These are phyloP conservation scores for Capitulum mitella DNA, from an alignment of 2,888 invertebrate species.

Conservation along the genomic window DNA sequence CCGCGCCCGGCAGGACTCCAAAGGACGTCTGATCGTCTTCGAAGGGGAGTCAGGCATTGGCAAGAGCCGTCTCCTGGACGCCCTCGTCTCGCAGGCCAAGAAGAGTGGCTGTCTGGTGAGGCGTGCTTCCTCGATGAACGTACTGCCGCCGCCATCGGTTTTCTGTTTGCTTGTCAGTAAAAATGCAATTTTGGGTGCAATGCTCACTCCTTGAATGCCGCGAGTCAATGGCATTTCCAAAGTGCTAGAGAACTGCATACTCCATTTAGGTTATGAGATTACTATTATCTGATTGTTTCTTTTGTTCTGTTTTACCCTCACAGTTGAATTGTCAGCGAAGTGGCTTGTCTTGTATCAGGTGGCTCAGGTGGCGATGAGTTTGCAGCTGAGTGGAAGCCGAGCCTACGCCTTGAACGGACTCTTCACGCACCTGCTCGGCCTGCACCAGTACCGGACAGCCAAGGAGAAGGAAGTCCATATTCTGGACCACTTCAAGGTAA, in stretches of 20 bases:
- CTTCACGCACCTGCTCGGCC: conserved; percentile 2
- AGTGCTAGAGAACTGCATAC: too few relatives aligned
- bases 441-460: conserved; percentile 2
- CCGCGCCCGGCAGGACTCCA: background rate
- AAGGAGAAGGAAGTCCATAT: conserved; percentile 16
- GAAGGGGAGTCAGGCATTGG: conserved; percentile 53
- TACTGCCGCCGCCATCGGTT: too few relatives aligned
- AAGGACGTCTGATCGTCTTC: conserved; percentile 45
- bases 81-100: conserved; percentile 45
- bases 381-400: background rate
- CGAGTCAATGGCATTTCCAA: too few relatives aligned
- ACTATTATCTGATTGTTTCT: too few relatives aligned
- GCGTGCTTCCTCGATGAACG: too few relatives aligned
- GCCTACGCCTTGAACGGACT: background rate
- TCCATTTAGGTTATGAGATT: too few relatives aligned
- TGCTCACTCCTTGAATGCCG: too few relatives aligned
- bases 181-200: too few relatives aligned
- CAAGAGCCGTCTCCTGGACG: conserved; percentile 53
- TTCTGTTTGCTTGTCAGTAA: too few relatives aligned
- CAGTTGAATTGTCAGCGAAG: too few relatives aligned
- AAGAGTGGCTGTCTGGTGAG: conserved; percentile 39
- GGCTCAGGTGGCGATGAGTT: background rate
- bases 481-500: background rate
- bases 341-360: too few relatives aligned
- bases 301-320: too few relatives aligned